Base-by-base conservation (phyloP, 2,888 invertebrate genomes). In the Rhamphomyia laevipes region DNA sequence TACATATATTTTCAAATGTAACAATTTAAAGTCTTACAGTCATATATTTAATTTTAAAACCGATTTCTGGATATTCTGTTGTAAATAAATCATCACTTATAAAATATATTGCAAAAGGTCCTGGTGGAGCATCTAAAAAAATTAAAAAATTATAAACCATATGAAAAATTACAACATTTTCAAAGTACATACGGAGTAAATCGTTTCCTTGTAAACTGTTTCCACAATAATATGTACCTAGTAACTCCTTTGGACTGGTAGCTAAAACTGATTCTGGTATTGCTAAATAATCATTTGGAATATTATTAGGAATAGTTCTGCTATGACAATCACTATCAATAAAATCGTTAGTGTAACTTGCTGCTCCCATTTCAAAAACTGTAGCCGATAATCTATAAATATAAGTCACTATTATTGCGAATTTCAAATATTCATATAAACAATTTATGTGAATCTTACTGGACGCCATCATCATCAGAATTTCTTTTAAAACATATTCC, bases 401-500 rank as follows among this genome's bases (percentile, higher is more conserved):
- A 12, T n/a, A 37, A 37, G 2, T 3, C 16, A 38, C 2, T 6
- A 16, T 38, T 16, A 38, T 37, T 15, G 37, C n/a, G 4, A 16
- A 9, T 9, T 38, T 38, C 4, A 3, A 4, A 35, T 35, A 5
- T 35, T 6, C 5, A 13, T 35, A 21, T 37, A 15, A 15, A 15
- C 2, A 37, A n/a, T n/a, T n/a, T 13, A 21, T 30, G 13, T 7
- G n/a, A n/a, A 18, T 53, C 60, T 56, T 48, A 68, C 68, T 65
- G 60, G 37, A 68, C 63, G 55, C 60, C 61, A 23, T 55, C 59
- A 44, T 64, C 60, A 9, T 57, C 58, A 10, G 58, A 27, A 13
- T 47, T 47, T 2, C 65, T 60, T 57, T 74, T 77, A 62, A 84
- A 81, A 63, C 82, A 83, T 1, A 80, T 78, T 0, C 80, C 77